These are phyloP conservation scores for Thomomys bottae DNA, from an alignment of 2,113 vertebrate genomes.

Conservation along the genomic window DNA sequence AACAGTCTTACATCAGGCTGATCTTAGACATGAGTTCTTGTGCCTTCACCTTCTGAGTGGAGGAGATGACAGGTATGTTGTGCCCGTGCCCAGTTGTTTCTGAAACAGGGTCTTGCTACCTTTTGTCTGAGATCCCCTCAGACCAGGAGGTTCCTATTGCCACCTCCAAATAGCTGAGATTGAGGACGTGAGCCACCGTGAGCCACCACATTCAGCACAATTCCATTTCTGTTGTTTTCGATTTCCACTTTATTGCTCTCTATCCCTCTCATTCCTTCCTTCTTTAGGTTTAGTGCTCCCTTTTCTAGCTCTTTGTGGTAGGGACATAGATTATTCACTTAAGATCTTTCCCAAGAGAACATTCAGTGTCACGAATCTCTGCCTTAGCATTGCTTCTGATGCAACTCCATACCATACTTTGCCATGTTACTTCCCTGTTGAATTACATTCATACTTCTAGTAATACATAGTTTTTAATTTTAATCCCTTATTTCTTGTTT, in stretches of 20 bases:
- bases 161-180: too few species aligned
- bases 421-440: neutral
- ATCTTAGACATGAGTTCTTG: too few species aligned
- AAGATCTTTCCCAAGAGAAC: neutral
- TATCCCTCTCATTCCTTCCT: neutral
- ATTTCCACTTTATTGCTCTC: neutral
- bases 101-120: neutral
- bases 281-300: neutral
- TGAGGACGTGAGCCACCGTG: too few species aligned
- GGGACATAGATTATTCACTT: neutral
- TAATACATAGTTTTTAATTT: neutral
- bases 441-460: neutral
- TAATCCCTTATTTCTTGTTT: neutral
- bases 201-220: too few species aligned
- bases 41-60: too few species aligned
- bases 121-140: too few species aligned
- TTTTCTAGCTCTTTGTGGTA: neutral
- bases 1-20: too few species aligned
- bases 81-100: too few species aligned
- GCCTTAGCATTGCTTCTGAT: neutral
- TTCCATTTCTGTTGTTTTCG: neutral
- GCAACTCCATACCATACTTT: neutral
- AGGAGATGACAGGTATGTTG: too few species aligned
- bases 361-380: neutral
- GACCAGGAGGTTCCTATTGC: too few species aligned